A percentile compares a stretch with the other conserved stretches of the same genome.
phyloP scores from a whole-genome alignment of 2,797 vertebrate species.

The Clangula hyemalis region DNA sequence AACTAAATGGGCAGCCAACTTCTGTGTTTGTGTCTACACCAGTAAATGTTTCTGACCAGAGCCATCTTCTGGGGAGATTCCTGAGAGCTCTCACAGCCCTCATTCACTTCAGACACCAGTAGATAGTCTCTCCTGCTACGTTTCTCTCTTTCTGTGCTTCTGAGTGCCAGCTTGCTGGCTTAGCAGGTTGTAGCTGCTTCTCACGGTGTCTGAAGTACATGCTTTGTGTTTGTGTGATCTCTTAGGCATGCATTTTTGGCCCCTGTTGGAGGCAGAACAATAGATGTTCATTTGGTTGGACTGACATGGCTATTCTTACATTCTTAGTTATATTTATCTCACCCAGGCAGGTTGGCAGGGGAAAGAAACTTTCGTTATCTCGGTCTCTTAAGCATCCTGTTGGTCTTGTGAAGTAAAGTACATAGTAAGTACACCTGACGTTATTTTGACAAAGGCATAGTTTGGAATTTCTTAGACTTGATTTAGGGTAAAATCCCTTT shows the following conservation, averaged over 20 bases:
- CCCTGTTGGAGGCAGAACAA: neutral
- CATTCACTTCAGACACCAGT: neutral
- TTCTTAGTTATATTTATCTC: neutral
- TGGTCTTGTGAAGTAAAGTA: neutral
- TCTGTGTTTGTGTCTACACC: neutral
- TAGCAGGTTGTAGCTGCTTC: neutral
- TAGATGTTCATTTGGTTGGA: neutral
- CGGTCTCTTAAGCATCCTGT: neutral
- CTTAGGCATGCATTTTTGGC: neutral
- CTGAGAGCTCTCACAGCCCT: neutral
- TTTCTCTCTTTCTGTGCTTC: neutral
- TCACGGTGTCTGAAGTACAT: neutral
- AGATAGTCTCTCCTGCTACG: neutral
- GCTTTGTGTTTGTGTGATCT: neutral
- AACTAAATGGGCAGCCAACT: neutral
- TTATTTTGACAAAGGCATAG: neutral
- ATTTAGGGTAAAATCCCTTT: neutral
- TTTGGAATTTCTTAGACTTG: neutral
- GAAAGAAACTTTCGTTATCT: neutral
- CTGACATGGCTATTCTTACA: neutral
- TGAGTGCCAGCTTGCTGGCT: neutral
- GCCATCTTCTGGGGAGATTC: neutral
- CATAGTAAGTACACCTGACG: neutral
- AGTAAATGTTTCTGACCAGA: neutral
- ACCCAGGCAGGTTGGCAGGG: neutral